phyloP scores from a whole-genome alignment of 2,888 invertebrate genomes.

The Tinea semifulvella region DNA sequence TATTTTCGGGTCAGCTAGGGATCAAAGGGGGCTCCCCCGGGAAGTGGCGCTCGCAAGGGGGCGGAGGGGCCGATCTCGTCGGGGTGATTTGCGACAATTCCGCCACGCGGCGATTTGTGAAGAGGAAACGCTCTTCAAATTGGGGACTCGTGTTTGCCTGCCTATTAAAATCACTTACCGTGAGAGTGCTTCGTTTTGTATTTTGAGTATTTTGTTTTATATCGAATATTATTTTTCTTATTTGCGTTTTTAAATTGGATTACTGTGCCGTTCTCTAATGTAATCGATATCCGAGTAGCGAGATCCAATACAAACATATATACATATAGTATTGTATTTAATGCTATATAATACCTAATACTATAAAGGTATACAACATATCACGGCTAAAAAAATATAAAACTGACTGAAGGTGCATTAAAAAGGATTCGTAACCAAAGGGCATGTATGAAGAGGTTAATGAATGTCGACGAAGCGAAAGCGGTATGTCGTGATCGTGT shows the following conservation, averaged over 20 bases:
- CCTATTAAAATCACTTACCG: constrained; percentile 62
- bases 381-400: too few species aligned
- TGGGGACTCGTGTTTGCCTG: constrained; percentile 51
- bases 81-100: constrained; percentile 56
- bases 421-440: too few species aligned
- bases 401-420: too few species aligned
- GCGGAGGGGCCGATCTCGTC: constrained; percentile 26
- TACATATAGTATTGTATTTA: too few species aligned
- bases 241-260: constrained; percentile 5
- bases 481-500: too few species aligned
- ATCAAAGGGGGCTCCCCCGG: constrained; percentile 63
- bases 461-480: too few species aligned
- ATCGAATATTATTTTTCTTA: constrained; percentile 16
- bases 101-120: constrained; percentile 60
- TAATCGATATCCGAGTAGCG: neutral
- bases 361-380: too few species aligned
- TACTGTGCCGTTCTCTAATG: neutral
- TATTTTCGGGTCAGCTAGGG: constrained; percentile 66
- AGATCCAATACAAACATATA: too few species aligned
- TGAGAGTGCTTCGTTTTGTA: constrained; percentile 21
- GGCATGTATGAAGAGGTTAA: too few species aligned
- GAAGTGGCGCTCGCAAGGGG: constrained; percentile 29
- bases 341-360: too few species aligned
- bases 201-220: constrained; percentile 33
- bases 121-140: constrained; percentile 59